These are phyloP conservation scores for Argyresthia goedartella DNA, from an alignment of 2,888 invertebrate species.

Conservation along the genomic window DNA sequence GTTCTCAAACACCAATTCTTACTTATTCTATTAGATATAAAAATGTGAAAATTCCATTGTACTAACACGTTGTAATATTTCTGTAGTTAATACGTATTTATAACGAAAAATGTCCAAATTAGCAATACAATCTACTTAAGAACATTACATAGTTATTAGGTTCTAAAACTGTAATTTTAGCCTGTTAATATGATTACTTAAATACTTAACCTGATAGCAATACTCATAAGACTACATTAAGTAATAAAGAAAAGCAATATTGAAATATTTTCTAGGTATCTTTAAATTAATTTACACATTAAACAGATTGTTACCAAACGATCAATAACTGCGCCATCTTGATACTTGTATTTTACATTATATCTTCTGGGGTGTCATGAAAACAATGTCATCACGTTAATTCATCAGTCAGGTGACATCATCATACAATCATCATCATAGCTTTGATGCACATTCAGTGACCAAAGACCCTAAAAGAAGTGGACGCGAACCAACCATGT, in stretches of 20 bases:
- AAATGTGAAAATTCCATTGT: neutral
- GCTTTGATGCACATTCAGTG: neutral
- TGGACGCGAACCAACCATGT: too few species aligned
- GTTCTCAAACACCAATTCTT: neutral
- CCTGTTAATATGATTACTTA: neutral
- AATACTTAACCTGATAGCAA: neutral
- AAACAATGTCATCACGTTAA: neutral
- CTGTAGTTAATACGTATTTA: neutral
- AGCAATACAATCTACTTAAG: conserved; percentile 33
- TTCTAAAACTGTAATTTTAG: neutral
- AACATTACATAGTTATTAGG: conserved; percentile 13
- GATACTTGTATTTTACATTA: neutral
- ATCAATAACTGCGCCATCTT: neutral
- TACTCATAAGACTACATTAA: conserved; percentile 14
- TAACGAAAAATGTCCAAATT: conserved; percentile 43
- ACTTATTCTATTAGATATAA: neutral
- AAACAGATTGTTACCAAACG: neutral
- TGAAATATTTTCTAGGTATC: conserved; percentile 6
- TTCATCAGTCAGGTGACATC: neutral
- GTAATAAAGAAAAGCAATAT: conserved; percentile 35
- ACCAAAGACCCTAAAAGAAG: too few species aligned
- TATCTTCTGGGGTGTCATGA: neutral
- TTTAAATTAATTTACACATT: neutral
- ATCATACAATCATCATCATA: neutral
- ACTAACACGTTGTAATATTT: neutral